Evolutionary conservation across 2,113 vertebrate genomes (phyloP).

Genomic region (Phalacrocorax brasilianus): DNA sequence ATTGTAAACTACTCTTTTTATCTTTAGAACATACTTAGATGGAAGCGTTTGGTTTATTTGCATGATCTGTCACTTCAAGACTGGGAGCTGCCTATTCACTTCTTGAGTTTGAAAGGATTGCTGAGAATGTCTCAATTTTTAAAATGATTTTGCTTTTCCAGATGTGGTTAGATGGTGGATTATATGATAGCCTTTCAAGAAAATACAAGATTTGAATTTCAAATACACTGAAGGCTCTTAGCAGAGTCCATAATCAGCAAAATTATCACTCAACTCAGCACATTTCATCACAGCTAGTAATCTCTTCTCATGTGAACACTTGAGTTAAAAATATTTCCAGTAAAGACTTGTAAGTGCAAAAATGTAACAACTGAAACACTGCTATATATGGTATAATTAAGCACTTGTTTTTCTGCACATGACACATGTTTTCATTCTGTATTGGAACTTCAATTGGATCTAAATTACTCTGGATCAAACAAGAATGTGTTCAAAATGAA

Average conservation of each 20-base stretch:
- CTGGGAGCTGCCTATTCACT: conserved; percentile 3
- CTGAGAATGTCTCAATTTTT: conserved; percentile 21
- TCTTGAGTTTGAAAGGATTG: conserved; percentile 24
- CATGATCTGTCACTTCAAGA: conserved; percentile 34
- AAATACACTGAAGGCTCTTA: conserved; percentile 34
- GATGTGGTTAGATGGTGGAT: conserved; percentile 8
- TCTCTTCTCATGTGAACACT: conserved; percentile 61
- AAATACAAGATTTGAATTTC: conserved; percentile 67
- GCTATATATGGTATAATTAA: conserved; percentile 64
- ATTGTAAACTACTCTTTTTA: background rate
- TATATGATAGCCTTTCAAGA: conserved; percentile 45
- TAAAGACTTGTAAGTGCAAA: conserved; percentile 58
- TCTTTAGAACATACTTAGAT: background rate
- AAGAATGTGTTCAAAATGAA: conserved; percentile 68
- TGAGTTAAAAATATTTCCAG: conserved; percentile 69
- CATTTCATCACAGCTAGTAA: conserved; percentile 59
- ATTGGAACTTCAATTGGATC: conserved; percentile 60
- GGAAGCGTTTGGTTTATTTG: conserved; percentile 6
- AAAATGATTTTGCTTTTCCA: conserved; percentile 44
- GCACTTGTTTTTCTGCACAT: conserved; percentile 62
- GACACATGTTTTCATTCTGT: conserved; percentile 64
- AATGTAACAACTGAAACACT: conserved; percentile 63
- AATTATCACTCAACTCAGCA: conserved; percentile 65
- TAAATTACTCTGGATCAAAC: conserved; percentile 64
- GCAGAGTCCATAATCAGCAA: conserved; percentile 60